Conservation (phyloP, 2,113 vertebrate genomes). For the Engystomops pustulosus region DNA sequence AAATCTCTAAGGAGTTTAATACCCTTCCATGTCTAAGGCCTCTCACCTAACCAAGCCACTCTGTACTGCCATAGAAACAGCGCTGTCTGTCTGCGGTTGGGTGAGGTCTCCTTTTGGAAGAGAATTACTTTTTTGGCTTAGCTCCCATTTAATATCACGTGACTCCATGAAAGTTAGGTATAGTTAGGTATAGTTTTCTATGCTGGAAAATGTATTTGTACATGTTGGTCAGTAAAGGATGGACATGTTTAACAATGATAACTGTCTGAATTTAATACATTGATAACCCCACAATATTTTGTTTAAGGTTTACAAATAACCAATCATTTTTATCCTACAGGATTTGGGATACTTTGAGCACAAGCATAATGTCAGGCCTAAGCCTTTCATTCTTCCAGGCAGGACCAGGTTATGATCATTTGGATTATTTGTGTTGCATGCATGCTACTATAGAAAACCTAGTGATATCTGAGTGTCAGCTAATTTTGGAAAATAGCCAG, state of each 20-base stretch:
- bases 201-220: too few relatives aligned
- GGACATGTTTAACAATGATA: not conserved
- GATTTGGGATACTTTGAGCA: conserved; percentile 90
- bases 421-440: conserved; percentile 68
- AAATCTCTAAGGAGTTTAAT: too few relatives aligned
- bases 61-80: too few relatives aligned
- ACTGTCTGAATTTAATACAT: not conserved
- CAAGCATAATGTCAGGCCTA: conserved; percentile 88
- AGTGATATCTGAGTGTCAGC: not conserved
- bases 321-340: conserved; percentile 70
- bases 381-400: conserved; percentile 84
- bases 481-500: not conserved
- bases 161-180: too few relatives aligned
- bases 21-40: too few relatives aligned
- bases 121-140: too few relatives aligned
- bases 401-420: conserved; percentile 82
- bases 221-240: too few relatives aligned
- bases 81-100: too few relatives aligned
- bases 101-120: too few relatives aligned
- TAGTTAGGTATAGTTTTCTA: too few relatives aligned
- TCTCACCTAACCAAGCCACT: too few relatives aligned
- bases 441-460: conserved; percentile 66
- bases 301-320: not conserved
- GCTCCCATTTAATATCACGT: too few relatives aligned
- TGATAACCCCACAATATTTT: not conserved